Evolutionary conservation across 2,113 vertebrate species (phyloP).

Genomic region (Caloenas nicobarica): DNA sequence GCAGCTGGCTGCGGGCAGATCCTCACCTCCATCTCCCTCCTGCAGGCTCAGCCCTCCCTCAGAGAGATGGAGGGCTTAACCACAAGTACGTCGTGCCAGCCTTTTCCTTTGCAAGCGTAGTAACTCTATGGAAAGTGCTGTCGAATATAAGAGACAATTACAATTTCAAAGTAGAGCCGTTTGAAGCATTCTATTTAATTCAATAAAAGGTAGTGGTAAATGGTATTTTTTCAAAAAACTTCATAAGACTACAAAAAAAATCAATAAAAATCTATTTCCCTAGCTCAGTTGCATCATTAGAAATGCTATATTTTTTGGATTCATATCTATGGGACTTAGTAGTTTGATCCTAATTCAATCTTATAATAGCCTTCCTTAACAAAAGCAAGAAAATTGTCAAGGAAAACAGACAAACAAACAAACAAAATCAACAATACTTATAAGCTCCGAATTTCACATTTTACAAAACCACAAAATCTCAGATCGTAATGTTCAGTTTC

Average conservation of each 20-base stretch:
- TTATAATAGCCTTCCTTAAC: neutral
- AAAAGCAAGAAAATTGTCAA: neutral
- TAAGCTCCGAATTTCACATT: neutral
- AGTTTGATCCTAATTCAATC: neutral
- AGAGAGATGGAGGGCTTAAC: neutral
- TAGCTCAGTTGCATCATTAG: neutral
- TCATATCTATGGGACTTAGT: neutral
- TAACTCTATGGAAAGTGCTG: neutral
- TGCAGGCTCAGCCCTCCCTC: neutral
- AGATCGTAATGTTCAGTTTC: neutral
- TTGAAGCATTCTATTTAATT: slow-evolving; percentile 5
- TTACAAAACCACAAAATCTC: neutral
- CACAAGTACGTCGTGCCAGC: neutral
- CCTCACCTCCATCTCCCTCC: neutral
- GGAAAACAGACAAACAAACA: too few species aligned
- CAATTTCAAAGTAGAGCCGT: neutral
- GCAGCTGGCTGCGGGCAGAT: neutral
- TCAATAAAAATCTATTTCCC: slow-evolving; percentile 30
- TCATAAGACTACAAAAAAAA: neutral
- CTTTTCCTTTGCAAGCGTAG: neutral
- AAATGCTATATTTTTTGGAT: neutral
- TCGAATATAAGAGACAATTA: accelerated
- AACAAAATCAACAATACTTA: neutral
- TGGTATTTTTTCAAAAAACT: neutral
- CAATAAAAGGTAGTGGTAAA: slow-evolving; percentile 1